These are phyloP conservation scores for Gavia stellata DNA, from an alignment of 2,113 vertebrate species.

Conservation along the genomic window DNA sequence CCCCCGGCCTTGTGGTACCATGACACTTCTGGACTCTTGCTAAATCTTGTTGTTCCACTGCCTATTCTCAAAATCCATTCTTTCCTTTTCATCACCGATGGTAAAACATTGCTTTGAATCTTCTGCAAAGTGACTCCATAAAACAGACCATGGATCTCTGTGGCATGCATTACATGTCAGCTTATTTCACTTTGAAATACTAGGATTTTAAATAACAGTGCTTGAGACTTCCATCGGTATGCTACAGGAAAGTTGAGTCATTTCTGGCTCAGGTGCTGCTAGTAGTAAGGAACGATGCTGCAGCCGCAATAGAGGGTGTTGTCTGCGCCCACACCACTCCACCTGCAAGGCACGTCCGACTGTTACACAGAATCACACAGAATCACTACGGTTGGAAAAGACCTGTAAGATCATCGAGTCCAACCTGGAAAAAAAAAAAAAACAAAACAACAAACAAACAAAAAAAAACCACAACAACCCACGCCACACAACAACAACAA, in stretches of 20 bases:
- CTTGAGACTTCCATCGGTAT: fast-evolving
- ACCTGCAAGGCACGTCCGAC: not conserved
- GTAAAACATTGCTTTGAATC: not conserved
- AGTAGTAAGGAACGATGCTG: not conserved
- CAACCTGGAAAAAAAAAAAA: no score
- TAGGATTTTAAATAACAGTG: not conserved
- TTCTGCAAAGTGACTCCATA: not conserved
- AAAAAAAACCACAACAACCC: no score
- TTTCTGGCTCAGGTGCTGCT: not conserved
- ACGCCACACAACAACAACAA: no score
- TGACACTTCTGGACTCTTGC: not conserved
- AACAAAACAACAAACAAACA: no score
- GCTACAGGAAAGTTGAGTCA: not conserved
- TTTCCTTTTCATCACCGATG: not conserved
- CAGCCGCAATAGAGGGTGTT: not conserved
- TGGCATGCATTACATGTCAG: not conserved
- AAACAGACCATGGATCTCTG: not conserved
- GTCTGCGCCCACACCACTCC: not conserved
- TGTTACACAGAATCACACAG: no score
- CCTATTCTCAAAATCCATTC: not conserved
- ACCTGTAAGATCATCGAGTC: no score
- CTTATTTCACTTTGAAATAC: not conserved
- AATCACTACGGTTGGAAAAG: no score
- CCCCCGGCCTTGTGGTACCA: fast-evolving
- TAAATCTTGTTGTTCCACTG: not conserved